A percentile compares a stretch with the other conserved stretches of the same genome.
Evolutionary conservation across 2,888 invertebrate species (phyloP).

Genomic region (Ochropleura plecta): DNA sequence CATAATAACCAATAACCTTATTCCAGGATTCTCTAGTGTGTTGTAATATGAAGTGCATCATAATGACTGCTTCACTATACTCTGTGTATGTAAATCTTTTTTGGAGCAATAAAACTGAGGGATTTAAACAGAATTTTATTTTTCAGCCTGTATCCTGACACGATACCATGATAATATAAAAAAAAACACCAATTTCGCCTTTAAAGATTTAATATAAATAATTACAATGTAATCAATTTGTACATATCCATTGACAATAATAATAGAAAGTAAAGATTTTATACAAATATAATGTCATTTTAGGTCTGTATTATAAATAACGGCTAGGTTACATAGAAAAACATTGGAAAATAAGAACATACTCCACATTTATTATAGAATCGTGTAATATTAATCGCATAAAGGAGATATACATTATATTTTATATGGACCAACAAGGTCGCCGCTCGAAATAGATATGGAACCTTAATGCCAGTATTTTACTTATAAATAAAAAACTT

Average conservation of each 20-base stretch:
- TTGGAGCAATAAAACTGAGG: slow-evolving; percentile 33
- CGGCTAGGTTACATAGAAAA: slow-evolving; percentile 77
- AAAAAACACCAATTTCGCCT: slow-evolving; percentile 72
- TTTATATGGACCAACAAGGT: slow-evolving; percentile 60
- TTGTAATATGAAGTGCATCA: slow-evolving; percentile 6
- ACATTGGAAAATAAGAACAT: slow-evolving; percentile 81
- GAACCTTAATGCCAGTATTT: slow-evolving; percentile 86
- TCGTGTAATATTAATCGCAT: slow-evolving; percentile 61
- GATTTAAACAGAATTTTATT: slow-evolving; percentile 27
- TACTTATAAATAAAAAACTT: slow-evolving; percentile 86
- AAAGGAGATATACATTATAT: slow-evolving; percentile 59
- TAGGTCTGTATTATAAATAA: slow-evolving; percentile 82
- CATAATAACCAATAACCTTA: not conserved
- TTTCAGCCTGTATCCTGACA: slow-evolving; percentile 1
- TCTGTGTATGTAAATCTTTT: slow-evolving; percentile 9
- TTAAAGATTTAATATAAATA: slow-evolving; percentile 89
- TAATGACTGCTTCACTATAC: slow-evolving; percentile 1
- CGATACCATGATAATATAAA: slow-evolving; percentile 23
- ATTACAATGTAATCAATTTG: slow-evolving; percentile 87
- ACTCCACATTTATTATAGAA: slow-evolving; percentile 68
- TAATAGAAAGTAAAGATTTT: slow-evolving; percentile 88
- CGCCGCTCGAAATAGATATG: slow-evolving; percentile 69
- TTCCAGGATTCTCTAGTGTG: not conserved
- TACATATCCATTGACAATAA: slow-evolving; percentile 88
- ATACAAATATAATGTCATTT: slow-evolving; percentile 89